Conservation (phyloP, 92 coral and sea anemone genomes). For the Porites lobata region DNA sequence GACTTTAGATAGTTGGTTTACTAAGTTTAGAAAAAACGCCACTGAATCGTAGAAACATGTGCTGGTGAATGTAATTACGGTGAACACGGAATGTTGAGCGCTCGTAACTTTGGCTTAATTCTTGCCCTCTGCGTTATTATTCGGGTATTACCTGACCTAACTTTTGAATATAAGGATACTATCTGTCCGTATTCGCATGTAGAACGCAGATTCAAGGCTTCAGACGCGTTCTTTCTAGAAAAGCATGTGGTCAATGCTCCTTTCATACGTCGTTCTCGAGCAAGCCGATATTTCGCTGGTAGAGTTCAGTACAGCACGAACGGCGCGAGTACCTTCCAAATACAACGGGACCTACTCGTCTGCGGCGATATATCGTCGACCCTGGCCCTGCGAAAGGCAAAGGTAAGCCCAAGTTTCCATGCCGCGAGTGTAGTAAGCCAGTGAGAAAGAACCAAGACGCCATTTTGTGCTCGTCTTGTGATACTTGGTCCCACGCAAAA, state of each 20-base stretch:
- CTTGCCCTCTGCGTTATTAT: conserved; percentile 48
- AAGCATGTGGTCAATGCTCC: background rate
- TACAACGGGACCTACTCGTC: conserved; percentile 29
- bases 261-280: too few relatives aligned
- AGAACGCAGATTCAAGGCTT: conserved; percentile 25
- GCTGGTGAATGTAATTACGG: too few relatives aligned
- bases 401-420: conserved; percentile 46
- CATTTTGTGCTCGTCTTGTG: conserved; percentile 37
- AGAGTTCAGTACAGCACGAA: too few relatives aligned
- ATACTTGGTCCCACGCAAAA: conserved; percentile 54
- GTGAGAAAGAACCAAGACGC: conserved; percentile 71
- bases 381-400: conserved; percentile 40
- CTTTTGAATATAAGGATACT: conserved; percentile 48
- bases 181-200: conserved; percentile 32
- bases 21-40: too few relatives aligned
- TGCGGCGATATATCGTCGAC: conserved; percentile 46
- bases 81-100: conserved; percentile 38
- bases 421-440: conserved; percentile 47
- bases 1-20: too few relatives aligned
- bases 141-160: conserved; percentile 46
- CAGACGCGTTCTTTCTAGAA: conserved; percentile 11
- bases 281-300: too few relatives aligned
- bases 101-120: conserved; percentile 54
- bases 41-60: too few relatives aligned
- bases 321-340: too few relatives aligned